Evolutionary conservation across 2,888 invertebrate genomes (phyloP).

Genomic region (Eilema caniola): DNA sequence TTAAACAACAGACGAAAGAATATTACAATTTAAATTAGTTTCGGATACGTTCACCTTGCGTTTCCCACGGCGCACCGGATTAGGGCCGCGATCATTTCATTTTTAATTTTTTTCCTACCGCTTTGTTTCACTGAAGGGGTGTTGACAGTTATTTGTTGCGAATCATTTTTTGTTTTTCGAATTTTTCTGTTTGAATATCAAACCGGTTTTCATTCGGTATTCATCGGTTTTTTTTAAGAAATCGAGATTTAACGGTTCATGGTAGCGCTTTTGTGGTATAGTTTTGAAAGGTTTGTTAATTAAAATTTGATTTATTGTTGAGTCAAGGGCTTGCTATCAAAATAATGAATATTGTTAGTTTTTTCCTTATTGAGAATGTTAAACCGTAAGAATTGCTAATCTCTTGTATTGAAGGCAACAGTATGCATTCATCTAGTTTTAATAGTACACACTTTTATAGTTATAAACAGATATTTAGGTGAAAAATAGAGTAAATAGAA

Average conservation of each 20-base stretch:
- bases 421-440: background rate
- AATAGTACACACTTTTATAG: background rate
- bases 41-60: conserved; percentile 84
- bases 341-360: conserved; percentile 53
- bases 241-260: conserved; percentile 84
- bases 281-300: conserved; percentile 78
- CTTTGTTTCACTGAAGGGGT: conserved; percentile 85
- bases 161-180: conserved; percentile 81
- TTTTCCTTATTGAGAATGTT: conserved; percentile 11
- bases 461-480: background rate
- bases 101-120: conserved; percentile 76
- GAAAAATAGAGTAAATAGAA: background rate
- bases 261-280: conserved; percentile 81
- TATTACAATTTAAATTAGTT: conserved; percentile 87
- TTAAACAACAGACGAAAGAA: conserved; percentile 75
- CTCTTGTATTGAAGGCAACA: background rate
- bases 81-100: conserved; percentile 68
- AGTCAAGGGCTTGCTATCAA: conserved; percentile 70
- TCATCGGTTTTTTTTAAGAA: conserved; percentile 75
- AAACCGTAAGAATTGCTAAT: background rate
- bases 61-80: conserved; percentile 84
- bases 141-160: conserved; percentile 86
- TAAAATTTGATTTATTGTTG: conserved; percentile 81
- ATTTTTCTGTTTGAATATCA: conserved; percentile 72
- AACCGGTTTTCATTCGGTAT: conserved; percentile 83